Conservation (phyloP, 2,113 vertebrate genomes). For the Hydrolagus affinis region DNA sequence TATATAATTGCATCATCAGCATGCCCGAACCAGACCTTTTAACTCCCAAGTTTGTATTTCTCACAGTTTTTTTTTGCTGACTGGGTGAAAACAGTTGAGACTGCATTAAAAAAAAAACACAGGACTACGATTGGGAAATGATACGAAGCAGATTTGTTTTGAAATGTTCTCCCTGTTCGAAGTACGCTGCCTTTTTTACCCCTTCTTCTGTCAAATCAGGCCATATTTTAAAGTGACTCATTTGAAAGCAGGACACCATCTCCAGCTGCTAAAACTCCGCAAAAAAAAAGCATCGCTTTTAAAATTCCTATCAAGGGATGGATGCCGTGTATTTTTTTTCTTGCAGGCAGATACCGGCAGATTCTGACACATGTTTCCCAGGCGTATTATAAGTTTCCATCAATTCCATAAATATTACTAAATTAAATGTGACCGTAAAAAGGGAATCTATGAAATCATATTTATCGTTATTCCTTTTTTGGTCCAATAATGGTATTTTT, state of each 20-base stretch:
- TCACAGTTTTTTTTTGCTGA: neutral
- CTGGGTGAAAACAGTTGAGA: neutral
- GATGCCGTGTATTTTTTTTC: conserved; percentile 14
- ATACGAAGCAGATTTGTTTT: conserved; percentile 13
- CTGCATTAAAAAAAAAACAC: neutral
- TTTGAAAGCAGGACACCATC: neutral
- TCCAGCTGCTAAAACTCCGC: conserved; percentile 20
- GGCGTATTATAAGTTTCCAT: neutral
- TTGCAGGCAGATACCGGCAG: neutral
- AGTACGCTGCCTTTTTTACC: neutral
- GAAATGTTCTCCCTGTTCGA: neutral
- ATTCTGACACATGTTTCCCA: neutral
- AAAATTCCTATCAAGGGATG: conserved; percentile 27
- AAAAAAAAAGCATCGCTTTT: conserved; percentile 6
- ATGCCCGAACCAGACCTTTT: too few species aligned
- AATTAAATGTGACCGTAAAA: neutral
- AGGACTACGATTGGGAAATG: neutral
- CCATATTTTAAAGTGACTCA: neutral
- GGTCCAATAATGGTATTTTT: neutral
- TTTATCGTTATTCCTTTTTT: neutral
- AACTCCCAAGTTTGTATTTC: too few species aligned
- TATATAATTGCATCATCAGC: conserved; percentile 74
- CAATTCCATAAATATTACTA: neutral
- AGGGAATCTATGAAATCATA: neutral
- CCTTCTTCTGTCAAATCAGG: neutral